A percentile compares a stretch with the other conserved stretches of the same genome.
These are phyloP conservation scores for Coenonympha glycerion DNA, from an alignment of 2,888 invertebrate species.

Conservation along the genomic window DNA sequence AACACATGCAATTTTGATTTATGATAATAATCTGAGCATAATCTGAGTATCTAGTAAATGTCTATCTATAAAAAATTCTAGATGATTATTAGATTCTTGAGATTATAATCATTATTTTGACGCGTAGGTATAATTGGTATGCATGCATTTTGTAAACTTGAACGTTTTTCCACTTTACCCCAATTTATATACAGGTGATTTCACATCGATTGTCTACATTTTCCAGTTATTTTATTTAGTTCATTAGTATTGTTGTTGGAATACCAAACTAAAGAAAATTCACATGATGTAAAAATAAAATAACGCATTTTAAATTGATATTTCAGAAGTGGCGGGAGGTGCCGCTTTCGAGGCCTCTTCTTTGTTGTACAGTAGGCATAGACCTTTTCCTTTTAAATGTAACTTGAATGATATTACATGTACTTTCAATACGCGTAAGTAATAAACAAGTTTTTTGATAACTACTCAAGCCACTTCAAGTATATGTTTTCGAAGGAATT, in stretches of 20 bases:
- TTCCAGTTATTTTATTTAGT: no score
- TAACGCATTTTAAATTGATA: neutral
- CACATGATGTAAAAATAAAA: no score
- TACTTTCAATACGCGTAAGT: neutral
- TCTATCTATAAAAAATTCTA: no score
- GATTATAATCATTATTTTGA: neutral
- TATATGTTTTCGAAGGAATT: no score
- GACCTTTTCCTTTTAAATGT: constrained; percentile 4
- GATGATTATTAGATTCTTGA: no score
- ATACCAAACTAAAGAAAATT: no score
- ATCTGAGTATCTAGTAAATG: neutral
- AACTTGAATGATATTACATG: neutral
- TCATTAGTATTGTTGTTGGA: no score
- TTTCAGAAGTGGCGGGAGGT: neutral
- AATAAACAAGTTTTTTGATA: neutral
- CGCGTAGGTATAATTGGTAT: no score
- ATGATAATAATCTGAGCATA: constrained; percentile 5
- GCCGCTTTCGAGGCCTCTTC: neutral
- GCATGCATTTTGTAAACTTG: neutral
- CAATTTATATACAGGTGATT: no score
- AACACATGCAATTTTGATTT: constrained; percentile 12
- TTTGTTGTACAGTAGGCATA: no score
- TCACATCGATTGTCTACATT: no score
- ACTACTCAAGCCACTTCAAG: no score
- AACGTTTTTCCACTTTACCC: neutral